Evolutionary conservation across 2,113 vertebrate genomes (phyloP), one percentile per base, ranked within the genome.

Genomic region (zebrafish (Danio rerio)): DNA sequence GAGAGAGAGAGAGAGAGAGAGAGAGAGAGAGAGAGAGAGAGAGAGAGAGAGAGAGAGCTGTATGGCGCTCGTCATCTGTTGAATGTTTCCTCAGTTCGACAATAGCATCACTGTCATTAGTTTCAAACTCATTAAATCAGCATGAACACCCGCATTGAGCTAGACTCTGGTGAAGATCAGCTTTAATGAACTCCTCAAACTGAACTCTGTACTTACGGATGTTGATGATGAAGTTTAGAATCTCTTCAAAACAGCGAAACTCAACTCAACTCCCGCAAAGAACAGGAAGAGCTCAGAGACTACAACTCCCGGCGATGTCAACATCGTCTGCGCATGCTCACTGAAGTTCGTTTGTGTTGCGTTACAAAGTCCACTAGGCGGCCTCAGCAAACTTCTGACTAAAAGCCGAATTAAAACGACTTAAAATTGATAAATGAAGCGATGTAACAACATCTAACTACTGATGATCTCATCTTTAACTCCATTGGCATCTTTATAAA

Each of bases 191-290:
- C 1, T 2, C 11, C 1, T 21, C 10, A 9, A 11, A 11, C 18
- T 21, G 7, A 31, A 71, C 7, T 15, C 47, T 21, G 18, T 8
- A 50, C 69, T 71, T 71, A 71, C 69, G 21, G 69, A 7, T 18
- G 69, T 2, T 70, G 18, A 9, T 31, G 55, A 16, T 43, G 31
- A 43, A 18, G 21, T 74, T 73, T 74, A 42, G 55, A 42, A n/a
- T 74, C 5, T n/a, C 18, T 56, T 74, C 31, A 55, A 52, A 74
- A 43, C 52, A 74, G 9, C 61, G 59, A 65, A 31, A 63, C 75
- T n/a, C 5, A 61, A 7, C 75, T 40, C 7, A 40, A 65, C 58
- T 65, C 18, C n/a, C 75, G 49, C 20, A 12, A 10, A 40, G 20
- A 63, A 21, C 75, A 62, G 75, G 75, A 78, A 78, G 47, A 16